phyloP scores from a whole-genome alignment of 2,113 vertebrate genomes.

The Aphelocoma coerulescens region DNA sequence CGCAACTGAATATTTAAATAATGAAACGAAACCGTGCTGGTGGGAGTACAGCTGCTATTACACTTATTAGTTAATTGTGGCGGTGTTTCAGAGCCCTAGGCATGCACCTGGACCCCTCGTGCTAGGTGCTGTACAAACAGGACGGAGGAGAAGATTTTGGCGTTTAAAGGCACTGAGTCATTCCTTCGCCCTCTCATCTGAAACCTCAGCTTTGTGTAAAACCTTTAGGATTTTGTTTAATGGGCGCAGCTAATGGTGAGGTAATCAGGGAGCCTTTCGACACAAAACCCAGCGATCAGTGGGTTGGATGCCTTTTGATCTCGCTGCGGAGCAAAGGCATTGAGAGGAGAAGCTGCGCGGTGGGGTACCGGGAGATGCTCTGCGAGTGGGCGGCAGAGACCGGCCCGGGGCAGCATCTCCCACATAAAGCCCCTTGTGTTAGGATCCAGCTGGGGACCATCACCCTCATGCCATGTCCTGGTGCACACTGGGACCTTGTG shows the following conservation, averaged over 20 bases:
- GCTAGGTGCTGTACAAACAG: slow-evolving; percentile 66
- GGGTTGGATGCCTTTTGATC: slow-evolving; percentile 57
- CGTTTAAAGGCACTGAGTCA: slow-evolving; percentile 65
- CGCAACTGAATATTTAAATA: not conserved
- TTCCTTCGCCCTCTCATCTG: slow-evolving; percentile 62
- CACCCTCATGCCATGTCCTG: rapidly evolving
- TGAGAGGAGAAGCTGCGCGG: not conserved
- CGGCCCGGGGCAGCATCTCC: not conserved
- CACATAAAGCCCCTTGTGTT: not conserved
- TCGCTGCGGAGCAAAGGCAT: not conserved
- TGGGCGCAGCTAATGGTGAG: slow-evolving; percentile 59
- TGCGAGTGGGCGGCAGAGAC: not conserved
- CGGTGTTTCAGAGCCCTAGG: slow-evolving; percentile 62
- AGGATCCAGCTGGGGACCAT: not conserved
- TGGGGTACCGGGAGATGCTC: not conserved
- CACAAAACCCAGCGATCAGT: slow-evolving; percentile 32
- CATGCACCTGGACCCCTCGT: slow-evolving; percentile 60
- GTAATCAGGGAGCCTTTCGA: slow-evolving; percentile 53
- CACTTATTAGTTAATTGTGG: slow-evolving; percentile 61
- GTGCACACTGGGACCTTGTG: not conserved
- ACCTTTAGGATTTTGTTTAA: slow-evolving; percentile 61
- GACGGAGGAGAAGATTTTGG: slow-evolving; percentile 61
- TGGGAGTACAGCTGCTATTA: slow-evolving; percentile 68
- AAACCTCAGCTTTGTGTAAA: slow-evolving; percentile 66
- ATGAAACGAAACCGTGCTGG: slow-evolving; percentile 31